Conservation (phyloP, 2,797 vertebrate species). For the Lithobates sylvaticus region DNA sequence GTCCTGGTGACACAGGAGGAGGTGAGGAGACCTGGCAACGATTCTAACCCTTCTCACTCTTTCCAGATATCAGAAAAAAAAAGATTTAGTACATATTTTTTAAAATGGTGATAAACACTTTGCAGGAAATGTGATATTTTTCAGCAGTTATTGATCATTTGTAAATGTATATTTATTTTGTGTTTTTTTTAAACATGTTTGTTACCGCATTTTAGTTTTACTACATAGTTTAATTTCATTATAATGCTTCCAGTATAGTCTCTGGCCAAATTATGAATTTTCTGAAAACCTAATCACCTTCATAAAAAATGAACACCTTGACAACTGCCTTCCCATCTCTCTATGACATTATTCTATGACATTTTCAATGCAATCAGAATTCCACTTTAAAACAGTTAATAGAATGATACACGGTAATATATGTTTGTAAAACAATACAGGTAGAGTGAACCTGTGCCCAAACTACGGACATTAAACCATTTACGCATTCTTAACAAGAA, state of each 20-base stretch:
- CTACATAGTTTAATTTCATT: conserved; percentile 34
- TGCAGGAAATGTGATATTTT: conserved; percentile 39
- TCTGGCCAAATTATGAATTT: conserved; percentile 1
- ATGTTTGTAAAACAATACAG: not conserved
- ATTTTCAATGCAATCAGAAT: not conserved
- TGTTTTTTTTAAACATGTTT: conserved; percentile 16
- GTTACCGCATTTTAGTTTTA: conserved; percentile 39
- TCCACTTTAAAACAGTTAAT: not conserved
- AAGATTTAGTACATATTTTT: not conserved
- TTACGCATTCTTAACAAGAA: too few species aligned
- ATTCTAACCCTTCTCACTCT: not conserved
- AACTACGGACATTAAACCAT: too few species aligned
- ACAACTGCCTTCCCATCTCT: not conserved
- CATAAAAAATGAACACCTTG: not conserved
- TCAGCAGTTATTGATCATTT: conserved; percentile 25
- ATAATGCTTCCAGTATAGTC: conserved; percentile 37
- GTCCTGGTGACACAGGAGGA: not conserved
- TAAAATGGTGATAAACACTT: conserved; percentile 3
- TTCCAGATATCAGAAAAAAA: not conserved
- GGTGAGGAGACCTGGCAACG: not conserved
- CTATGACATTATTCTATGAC: not conserved
- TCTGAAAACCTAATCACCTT: not conserved
- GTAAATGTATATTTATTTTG: conserved; percentile 54
- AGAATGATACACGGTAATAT: not conserved
- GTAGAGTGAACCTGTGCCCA: not conserved